These are phyloP conservation scores for Rhopilema esculentum DNA, from an alignment of 30 jellyfish, hydroid and myxozoan genomes.

Conservation along the genomic window DNA sequence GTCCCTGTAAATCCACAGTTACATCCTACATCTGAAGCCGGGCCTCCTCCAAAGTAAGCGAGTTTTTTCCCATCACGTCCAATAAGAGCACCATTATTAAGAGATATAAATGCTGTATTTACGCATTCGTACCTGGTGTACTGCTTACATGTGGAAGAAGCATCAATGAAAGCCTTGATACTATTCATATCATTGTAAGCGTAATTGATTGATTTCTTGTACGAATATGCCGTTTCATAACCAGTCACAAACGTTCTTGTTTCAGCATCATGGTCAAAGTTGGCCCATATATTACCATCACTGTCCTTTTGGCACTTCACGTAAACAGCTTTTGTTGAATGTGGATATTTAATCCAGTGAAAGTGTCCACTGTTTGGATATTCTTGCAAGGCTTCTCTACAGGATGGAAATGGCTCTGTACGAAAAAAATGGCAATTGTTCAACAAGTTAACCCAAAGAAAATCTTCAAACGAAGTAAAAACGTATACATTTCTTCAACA, in stretches of 20 bases:
- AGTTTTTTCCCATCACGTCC: slow-evolving; percentile 41
- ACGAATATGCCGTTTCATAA: background rate
- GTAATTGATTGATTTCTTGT: background rate
- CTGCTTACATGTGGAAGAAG: slow-evolving; percentile 30
- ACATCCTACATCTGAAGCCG: slow-evolving; percentile 53
- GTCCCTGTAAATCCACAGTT: slow-evolving; percentile 57
- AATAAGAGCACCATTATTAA: background rate
- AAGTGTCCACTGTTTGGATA: background rate
- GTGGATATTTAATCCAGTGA: slow-evolving; percentile 11
- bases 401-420: slow-evolving; percentile 15
- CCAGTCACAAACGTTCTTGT: background rate
- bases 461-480: too few species aligned
- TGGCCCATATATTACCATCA: background rate
- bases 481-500: too few species aligned
- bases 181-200: background rate
- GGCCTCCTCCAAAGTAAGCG: slow-evolving; percentile 50
- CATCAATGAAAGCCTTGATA: slow-evolving; percentile 27
- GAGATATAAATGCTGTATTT: background rate
- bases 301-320: background rate
- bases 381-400: slow-evolving; percentile 8
- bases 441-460: too few species aligned
- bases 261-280: background rate
- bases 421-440: background rate
- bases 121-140: slow-evolving; percentile 28
- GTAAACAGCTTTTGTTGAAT: background rate